phyloP scores from a whole-genome alignment of 2,888 invertebrate species.

The Clusia tigrina region DNA sequence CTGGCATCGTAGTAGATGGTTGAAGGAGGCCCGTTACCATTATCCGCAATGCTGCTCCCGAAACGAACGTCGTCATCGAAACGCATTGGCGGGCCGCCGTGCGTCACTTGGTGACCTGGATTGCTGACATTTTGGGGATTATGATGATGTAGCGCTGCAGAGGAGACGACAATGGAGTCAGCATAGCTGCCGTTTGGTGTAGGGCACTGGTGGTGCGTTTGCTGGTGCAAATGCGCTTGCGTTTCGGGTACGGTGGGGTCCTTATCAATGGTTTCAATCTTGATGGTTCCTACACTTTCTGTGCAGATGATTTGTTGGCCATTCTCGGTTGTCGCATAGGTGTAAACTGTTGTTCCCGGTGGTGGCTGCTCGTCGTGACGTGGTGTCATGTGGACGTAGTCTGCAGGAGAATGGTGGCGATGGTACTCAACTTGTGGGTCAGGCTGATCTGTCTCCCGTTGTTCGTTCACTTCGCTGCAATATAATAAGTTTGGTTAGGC shows the following conservation, averaged over 20 bases:
- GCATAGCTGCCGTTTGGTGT: slow-evolving; percentile 51
- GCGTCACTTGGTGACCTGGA: slow-evolving; percentile 19
- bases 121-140: slow-evolving; percentile 36
- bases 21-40: slow-evolving; percentile 45
- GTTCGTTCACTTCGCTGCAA: slow-evolving; percentile 55
- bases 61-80: slow-evolving; percentile 46
- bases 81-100: slow-evolving; percentile 34
- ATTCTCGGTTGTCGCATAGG: slow-evolving; percentile 46
- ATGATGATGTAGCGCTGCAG: slow-evolving; percentile 48
- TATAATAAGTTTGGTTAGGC: neutral
- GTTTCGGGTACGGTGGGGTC: slow-evolving; percentile 42
- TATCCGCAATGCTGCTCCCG: slow-evolving; percentile 40
- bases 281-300: slow-evolving; percentile 52
- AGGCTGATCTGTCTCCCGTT: slow-evolving; percentile 52
- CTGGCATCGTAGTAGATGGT: slow-evolving; percentile 51
- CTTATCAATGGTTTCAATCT: slow-evolving; percentile 60
- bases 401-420: slow-evolving; percentile 53
- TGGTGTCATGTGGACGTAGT: slow-evolving; percentile 59
- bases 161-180: slow-evolving; percentile 53
- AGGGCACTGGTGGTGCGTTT: slow-evolving; percentile 49
- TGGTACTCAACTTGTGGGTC: slow-evolving; percentile 49
- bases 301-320: slow-evolving; percentile 54
- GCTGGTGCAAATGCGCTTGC: slow-evolving; percentile 28
- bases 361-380: slow-evolving; percentile 49
- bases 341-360: slow-evolving; percentile 47